Conservation (phyloP, 2,888 invertebrate species). For the Carterocephalus palaemon region DNA sequence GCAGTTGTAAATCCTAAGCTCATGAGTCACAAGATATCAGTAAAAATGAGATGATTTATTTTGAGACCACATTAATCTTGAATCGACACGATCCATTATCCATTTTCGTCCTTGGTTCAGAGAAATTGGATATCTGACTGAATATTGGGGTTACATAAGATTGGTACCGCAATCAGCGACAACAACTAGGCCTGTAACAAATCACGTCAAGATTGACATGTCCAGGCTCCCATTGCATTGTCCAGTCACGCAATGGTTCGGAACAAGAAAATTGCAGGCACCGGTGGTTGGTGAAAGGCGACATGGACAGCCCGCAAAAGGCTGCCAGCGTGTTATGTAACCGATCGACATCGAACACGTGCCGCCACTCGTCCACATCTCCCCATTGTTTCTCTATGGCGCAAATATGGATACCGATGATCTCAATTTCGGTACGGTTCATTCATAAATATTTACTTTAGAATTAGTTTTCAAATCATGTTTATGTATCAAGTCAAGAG, state of each 20-base stretch:
- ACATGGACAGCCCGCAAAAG: slow-evolving; percentile 35
- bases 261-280: slow-evolving; percentile 56
- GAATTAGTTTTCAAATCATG: no score
- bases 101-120: not conserved
- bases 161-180: slow-evolving; percentile 8
- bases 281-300: slow-evolving; percentile 60
- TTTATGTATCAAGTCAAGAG: not conserved
- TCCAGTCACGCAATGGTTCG: slow-evolving; percentile 20
- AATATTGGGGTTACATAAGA: not conserved
- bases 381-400: slow-evolving; percentile 27
- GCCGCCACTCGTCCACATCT: slow-evolving; percentile 31
- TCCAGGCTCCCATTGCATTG: slow-evolving; percentile 17
- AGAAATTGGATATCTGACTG: not conserved
- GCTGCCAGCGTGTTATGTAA: slow-evolving; percentile 53
- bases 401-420: slow-evolving; percentile 20
- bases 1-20: no score
- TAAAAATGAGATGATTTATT: no score
- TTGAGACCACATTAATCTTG: no score
- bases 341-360: slow-evolving; percentile 39
- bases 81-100: not conserved
- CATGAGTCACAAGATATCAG: no score
- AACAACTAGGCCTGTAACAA: slow-evolving; percentile 11
- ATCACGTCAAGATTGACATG: slow-evolving; percentile 18
- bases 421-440: slow-evolving; percentile 4
- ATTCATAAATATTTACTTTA: slow-evolving; percentile 19